Conservation (phyloP, 2,113 vertebrate genomes). For the Protobothrops mucrosquamatus region DNA sequence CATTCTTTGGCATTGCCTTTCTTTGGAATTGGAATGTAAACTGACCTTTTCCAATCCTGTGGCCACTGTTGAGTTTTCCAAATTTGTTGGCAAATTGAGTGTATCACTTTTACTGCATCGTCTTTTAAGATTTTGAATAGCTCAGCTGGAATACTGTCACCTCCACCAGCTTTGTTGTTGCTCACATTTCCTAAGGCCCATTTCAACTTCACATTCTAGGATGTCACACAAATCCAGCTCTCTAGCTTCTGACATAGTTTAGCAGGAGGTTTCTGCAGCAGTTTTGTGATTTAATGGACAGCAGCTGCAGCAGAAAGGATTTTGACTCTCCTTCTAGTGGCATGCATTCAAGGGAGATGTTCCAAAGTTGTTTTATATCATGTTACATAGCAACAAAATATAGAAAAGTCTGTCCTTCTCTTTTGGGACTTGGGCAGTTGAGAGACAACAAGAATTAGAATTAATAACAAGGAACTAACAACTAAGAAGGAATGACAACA, state of each 20-base stretch:
- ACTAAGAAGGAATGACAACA: conserved; percentile 53
- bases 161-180: too few relatives aligned
- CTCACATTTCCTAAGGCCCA: too few relatives aligned
- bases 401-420: conserved; percentile 45
- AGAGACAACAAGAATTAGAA: conserved; percentile 47
- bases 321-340: conserved; percentile 55
- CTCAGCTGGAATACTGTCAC: too few relatives aligned
- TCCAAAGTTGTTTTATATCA: conserved; percentile 65
- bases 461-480: conserved; percentile 51
- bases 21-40: too few relatives aligned
- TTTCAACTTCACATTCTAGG: too few relatives aligned
- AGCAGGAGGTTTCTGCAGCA: conserved; percentile 26
- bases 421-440: not conserved
- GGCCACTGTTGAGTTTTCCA: too few relatives aligned
- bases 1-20: too few relatives aligned
- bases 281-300: conserved; percentile 68
- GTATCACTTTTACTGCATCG: too few relatives aligned
- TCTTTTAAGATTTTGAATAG: too few relatives aligned
- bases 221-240: conserved; percentile 3
- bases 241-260: conserved; percentile 34
- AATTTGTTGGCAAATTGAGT: too few relatives aligned
- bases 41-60: too few relatives aligned
- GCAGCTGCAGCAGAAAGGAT: conserved; percentile 61
- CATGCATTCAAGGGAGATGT: conserved; percentile 39
- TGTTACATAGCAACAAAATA: conserved; percentile 65